Evolutionary conservation across 1,140 invertebrate genomes (phyloP).

Genomic region (Dendroctonus ponderosae): DNA sequence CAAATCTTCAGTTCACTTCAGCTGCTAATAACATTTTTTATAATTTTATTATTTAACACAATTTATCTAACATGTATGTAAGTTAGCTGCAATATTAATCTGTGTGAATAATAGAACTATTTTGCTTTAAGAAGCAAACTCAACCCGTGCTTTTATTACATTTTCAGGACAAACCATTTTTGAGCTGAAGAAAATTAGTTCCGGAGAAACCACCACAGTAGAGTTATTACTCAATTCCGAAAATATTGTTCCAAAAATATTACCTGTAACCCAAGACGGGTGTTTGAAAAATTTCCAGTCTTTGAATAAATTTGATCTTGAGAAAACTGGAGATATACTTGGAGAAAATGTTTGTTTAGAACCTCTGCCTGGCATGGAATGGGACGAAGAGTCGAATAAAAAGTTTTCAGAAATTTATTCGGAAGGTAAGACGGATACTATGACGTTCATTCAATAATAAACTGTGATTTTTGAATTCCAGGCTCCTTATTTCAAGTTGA

Average conservation of each 20-base stretch:
- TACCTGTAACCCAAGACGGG: constrained; percentile 46
- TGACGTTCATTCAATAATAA: not conserved
- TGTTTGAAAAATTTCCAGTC: constrained; percentile 45
- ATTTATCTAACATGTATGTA: too few species aligned
- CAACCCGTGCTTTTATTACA: not conserved
- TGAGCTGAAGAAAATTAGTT: constrained; percentile 61
- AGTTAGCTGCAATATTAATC: too few species aligned
- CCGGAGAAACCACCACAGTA: constrained; percentile 64
- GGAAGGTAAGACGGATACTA: constrained; percentile 53
- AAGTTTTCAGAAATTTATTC: constrained; percentile 62
- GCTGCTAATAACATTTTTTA: too few species aligned
- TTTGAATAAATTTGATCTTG: constrained; percentile 42
- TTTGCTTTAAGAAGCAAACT: too few species aligned
- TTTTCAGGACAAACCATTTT: constrained; percentile 59
- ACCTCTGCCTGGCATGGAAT: constrained; percentile 57
- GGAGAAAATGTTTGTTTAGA: constrained; percentile 61
- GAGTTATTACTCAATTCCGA: constrained; percentile 61
- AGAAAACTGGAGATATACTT: constrained; percentile 55
- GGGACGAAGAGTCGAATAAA: constrained; percentile 60
- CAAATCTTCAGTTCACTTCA: too few species aligned
- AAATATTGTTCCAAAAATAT: constrained; percentile 61
- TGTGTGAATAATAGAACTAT: too few species aligned
- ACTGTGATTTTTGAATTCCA: constrained; percentile 14
- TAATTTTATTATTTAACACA: too few species aligned
- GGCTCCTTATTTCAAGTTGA: constrained; percentile 43